Percentiles rank a stretch among this genome's conserved stretches.
Conservation (phyloP, 2,888 invertebrate genomes). For the Agriopis marginaria region DNA sequence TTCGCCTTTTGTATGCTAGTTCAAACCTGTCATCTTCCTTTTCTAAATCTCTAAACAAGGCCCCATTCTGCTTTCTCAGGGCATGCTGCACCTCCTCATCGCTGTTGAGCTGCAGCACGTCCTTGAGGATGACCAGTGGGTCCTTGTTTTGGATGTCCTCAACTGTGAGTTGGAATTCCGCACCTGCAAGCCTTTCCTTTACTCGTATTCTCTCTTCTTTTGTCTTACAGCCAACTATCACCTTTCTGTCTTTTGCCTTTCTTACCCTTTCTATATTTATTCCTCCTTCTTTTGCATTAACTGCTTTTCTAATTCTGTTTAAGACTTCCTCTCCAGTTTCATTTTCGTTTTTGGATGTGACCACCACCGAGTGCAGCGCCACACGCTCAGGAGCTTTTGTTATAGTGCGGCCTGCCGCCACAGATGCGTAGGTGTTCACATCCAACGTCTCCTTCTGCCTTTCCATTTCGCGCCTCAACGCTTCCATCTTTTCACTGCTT, state of each 20-base stretch:
- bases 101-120: neutral
- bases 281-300: too few species aligned
- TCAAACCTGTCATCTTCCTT: neutral
- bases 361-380: neutral
- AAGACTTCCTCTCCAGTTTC: neutral
- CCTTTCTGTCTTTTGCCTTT: too few species aligned
- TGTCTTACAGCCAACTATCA: neutral
- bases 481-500: too few species aligned
- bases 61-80: neutral
- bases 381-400: neutral
- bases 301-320: neutral
- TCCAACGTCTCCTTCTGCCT: neutral
- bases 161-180: neutral
- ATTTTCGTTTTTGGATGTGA: neutral
- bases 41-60: neutral
- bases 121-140: neutral
- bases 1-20: neutral
- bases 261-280: too few species aligned
- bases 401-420: neutral
- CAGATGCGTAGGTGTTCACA: neutral
- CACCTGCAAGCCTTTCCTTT: neutral
- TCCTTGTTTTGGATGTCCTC: neutral
- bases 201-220: neutral
- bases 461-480: too few species aligned
- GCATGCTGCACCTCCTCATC: neutral